phyloP scores from a whole-genome alignment of 2,797 vertebrate genomes.

The Oreochromis mossambicus region DNA sequence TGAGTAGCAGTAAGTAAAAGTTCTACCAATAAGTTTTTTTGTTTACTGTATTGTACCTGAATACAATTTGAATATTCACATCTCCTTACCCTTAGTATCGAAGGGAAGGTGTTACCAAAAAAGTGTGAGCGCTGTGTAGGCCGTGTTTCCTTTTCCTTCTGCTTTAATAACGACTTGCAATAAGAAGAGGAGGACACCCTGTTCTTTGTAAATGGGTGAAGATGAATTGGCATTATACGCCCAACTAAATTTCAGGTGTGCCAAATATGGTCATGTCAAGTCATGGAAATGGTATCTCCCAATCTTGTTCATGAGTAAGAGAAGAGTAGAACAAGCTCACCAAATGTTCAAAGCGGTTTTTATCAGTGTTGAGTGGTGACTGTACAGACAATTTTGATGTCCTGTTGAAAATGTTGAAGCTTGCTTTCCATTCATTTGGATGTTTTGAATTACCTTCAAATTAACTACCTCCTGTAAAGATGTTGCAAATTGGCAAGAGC shows the following conservation, averaged over 20 bases:
- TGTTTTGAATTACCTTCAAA: neutral
- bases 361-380: neutral
- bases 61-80: neutral
- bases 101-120: neutral
- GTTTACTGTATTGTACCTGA: fast-evolving
- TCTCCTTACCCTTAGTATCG: neutral
- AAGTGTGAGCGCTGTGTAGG: neutral
- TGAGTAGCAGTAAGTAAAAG: neutral
- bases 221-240: neutral
- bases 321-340: neutral
- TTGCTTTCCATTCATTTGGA: neutral
- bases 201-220: neutral
- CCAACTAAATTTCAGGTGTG: neutral
- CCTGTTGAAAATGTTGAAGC: neutral
- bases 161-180: neutral
- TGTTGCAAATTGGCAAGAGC: neutral
- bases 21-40: neutral
- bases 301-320: neutral
- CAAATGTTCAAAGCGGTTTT: neutral
- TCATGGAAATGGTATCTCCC: neutral
- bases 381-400: neutral
- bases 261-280: neutral
- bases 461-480: neutral
- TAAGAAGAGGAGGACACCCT: neutral
- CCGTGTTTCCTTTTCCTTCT: neutral